Conservation (phyloP, 1,140 invertebrate genomes). For the Babylonia areolata region DNA sequence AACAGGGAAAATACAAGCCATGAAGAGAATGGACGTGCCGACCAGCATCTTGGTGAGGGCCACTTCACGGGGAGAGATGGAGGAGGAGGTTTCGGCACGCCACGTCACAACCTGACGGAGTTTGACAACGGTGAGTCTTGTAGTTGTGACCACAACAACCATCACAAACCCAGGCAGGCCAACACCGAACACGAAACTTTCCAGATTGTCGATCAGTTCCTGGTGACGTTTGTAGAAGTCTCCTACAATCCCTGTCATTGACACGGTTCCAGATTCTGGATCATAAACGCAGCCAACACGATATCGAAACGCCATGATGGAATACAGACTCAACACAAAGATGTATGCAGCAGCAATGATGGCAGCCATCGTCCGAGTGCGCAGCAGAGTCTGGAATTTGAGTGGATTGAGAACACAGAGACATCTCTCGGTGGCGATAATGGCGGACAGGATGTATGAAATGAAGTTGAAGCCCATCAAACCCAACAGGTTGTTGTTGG, state of each 20-base stretch:
- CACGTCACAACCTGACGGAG: not conserved
- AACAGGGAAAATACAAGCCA: not conserved
- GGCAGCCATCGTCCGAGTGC: constrained; percentile 7
- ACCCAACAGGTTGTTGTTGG: not conserved
- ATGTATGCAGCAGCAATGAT: not conserved
- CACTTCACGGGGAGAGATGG: not conserved
- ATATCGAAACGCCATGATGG: not conserved
- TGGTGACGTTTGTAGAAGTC: not conserved
- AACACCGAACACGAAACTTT: constrained; percentile 2
- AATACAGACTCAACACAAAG: not conserved
- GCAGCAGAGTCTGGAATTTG: not conserved
- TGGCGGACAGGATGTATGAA: not conserved
- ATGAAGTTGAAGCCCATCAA: not conserved
- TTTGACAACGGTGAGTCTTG: not conserved
- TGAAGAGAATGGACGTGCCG: not conserved
- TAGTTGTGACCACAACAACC: not conserved
- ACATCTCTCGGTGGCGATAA: constrained; percentile 25
- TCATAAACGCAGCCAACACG: constrained; percentile 1
- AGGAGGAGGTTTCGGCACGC: not conserved
- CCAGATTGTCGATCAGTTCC: not conserved
- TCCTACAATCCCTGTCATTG: not conserved
- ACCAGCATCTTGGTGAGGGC: not conserved
- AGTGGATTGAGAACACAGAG: constrained; percentile 18
- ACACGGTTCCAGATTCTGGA: not conserved
- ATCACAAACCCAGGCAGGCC: not conserved